Percentiles rank a stretch among this genome's conserved stretches.
Evolutionary conservation across 1,140 invertebrate genomes (phyloP).

Genomic region (Pseudomyrmex sp.): DNA sequence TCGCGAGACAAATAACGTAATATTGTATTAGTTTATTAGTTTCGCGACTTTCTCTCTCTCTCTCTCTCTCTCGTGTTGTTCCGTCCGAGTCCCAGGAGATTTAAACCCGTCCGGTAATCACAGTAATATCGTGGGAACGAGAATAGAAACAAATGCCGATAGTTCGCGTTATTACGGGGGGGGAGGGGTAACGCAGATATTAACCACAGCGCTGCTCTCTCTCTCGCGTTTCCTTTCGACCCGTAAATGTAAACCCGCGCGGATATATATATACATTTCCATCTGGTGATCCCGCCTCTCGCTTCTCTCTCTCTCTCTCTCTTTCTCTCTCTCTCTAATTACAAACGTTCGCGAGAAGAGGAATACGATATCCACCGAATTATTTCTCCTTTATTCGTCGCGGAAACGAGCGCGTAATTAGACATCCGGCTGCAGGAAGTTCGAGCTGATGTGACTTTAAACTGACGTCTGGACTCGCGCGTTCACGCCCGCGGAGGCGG

Average conservation of each 20-base stretch:
- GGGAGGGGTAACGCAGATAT: slow-evolving; percentile 17
- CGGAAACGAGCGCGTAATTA: slow-evolving; percentile 54
- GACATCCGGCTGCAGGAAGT: slow-evolving; percentile 43
- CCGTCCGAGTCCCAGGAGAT: neutral
- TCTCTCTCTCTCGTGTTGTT: neutral
- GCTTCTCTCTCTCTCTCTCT: neutral
- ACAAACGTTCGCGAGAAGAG: slow-evolving; percentile 15
- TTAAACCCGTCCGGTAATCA: slow-evolving; percentile 7
- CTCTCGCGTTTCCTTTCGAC: slow-evolving; percentile 8
- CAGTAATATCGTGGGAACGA: slow-evolving; percentile 29
- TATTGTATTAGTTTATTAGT: neutral
- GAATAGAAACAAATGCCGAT: slow-evolving; percentile 45
- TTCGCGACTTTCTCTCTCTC: neutral
- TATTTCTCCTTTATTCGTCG: slow-evolving; percentile 50
- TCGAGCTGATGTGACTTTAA: slow-evolving; percentile 54
- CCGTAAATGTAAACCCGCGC: slow-evolving; percentile 23
- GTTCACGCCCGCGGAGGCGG: slow-evolving; percentile 1
- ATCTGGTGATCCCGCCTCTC: neutral
- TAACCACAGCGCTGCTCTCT: slow-evolving; percentile 15
- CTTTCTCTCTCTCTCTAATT: slow-evolving; percentile 13
- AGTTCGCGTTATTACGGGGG: slow-evolving; percentile 41
- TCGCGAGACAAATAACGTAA: neutral
- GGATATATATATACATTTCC: slow-evolving; percentile 1
- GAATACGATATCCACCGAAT: slow-evolving; percentile 34
- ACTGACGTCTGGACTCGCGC: slow-evolving; percentile 36